Conservation (phyloP, 2,797 vertebrate species). For the Anguilla anguilla region DNA sequence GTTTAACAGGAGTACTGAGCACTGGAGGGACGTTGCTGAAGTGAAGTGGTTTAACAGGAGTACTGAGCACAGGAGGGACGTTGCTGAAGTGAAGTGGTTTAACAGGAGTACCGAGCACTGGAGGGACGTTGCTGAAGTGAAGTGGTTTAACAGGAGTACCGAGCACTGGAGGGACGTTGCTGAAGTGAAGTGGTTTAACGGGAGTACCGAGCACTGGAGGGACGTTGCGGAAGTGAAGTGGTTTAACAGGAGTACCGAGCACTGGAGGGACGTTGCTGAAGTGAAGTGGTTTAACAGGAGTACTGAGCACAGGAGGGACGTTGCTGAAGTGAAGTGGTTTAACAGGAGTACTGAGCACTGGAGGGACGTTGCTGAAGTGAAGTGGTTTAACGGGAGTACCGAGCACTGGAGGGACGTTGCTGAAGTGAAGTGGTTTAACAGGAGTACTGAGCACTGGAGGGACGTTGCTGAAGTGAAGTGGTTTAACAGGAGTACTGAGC, state of each 20-base stretch:
- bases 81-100: not conserved
- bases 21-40: slow-evolving; percentile 38
- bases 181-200: not conserved
- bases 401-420: slow-evolving; percentile 41
- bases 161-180: slow-evolving; percentile 41
- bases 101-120: too few species aligned
- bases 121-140: slow-evolving; percentile 33
- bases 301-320: slow-evolving; percentile 43
- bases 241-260: too few species aligned
- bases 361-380: slow-evolving; percentile 33
- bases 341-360: too few species aligned
- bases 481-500: too few species aligned
- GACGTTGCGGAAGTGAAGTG: slow-evolving; percentile 19
- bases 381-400: too few species aligned
- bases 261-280: slow-evolving; percentile 38
- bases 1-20: too few species aligned
- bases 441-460: too few species aligned
- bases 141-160: too few species aligned
- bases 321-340: not conserved
- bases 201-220: too few species aligned
- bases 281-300: not conserved
- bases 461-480: slow-evolving; percentile 19
- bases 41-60: not conserved
- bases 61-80: slow-evolving; percentile 43
- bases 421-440: not conserved